These are phyloP conservation scores for Sebastes steindachneri DNA, from an alignment of 2,797 vertebrate species.

Conservation along the genomic window DNA sequence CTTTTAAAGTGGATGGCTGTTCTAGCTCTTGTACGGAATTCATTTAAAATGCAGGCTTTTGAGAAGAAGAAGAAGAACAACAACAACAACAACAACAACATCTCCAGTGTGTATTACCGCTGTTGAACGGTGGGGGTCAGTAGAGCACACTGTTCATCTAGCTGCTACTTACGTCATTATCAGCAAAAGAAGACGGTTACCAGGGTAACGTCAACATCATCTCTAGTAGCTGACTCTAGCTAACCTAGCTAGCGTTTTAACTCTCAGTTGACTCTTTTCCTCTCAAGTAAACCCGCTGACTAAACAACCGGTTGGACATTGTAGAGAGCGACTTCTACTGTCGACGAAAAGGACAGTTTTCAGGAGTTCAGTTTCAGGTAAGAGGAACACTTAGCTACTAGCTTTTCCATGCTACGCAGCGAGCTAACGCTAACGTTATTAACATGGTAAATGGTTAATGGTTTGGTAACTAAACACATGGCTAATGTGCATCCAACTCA, in stretches of 20 bases:
- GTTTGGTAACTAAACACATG: neutral
- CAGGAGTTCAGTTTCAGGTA: neutral
- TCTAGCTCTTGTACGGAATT: too few species aligned
- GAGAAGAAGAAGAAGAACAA: too few species aligned
- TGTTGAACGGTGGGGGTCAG: neutral
- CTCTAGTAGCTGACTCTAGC: neutral
- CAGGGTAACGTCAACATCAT: conserved; percentile 34
- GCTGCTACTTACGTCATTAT: accelerated
- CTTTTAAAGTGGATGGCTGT: too few species aligned
- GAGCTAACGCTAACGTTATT: neutral
- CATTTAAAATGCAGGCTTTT: too few species aligned
- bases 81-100: too few species aligned
- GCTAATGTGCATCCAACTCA: neutral
- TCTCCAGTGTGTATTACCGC: neutral
- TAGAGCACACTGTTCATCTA: neutral
- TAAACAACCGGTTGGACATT: neutral
- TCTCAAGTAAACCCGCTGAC: neutral
- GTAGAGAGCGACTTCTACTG: accelerated
- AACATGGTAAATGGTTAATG: neutral
- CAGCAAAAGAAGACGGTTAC: conserved; percentile 45
- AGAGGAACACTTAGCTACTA: too few species aligned
- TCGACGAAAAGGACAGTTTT: neutral
- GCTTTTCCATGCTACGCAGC: neutral
- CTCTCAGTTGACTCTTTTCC: neutral
- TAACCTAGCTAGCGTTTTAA: too few species aligned